Evolutionary conservation across 2,113 vertebrate species (phyloP).

Genomic region (Microtus montanus): DNA sequence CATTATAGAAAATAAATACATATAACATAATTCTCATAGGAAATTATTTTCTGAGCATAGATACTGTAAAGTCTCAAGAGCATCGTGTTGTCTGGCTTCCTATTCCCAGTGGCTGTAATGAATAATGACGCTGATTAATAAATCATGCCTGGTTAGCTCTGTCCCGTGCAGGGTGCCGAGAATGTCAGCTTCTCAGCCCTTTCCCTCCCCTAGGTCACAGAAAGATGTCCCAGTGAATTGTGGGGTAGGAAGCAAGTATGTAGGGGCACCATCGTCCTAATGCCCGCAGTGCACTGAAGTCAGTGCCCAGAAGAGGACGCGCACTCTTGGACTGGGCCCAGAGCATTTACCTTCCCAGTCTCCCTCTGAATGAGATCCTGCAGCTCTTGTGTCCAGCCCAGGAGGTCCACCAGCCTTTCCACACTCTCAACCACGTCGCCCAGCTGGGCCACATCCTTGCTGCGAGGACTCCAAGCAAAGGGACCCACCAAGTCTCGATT

Average conservation of each 20-base stretch:
- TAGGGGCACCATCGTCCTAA: not conserved
- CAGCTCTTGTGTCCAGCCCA: slow-evolving; percentile 91
- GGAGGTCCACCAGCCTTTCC: slow-evolving; percentile 86
- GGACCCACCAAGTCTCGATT: slow-evolving; percentile 93
- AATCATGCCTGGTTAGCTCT: not conserved
- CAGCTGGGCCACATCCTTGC: slow-evolving; percentile 88
- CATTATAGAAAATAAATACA: not conserved
- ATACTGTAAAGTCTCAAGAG: not conserved
- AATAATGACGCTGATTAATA: not conserved
- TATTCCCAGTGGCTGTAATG: too few relatives aligned
- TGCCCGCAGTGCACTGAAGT: fast-evolving
- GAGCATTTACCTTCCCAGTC: slow-evolving; percentile 81
- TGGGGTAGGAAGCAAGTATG: not conserved
- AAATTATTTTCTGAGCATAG: not conserved
- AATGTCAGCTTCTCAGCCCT: not conserved
- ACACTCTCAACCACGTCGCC: slow-evolving; percentile 91
- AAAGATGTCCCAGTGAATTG: not conserved
- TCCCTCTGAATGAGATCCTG: slow-evolving; percentile 84
- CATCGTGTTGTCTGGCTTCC: not conserved
- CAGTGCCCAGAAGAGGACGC: not conserved
- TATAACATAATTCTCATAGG: not conserved
- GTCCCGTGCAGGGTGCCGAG: not conserved
- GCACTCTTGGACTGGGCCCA: not conserved
- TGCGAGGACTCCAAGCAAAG: slow-evolving; percentile 83
- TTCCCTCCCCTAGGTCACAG: not conserved